These are phyloP conservation scores for Drosophila siamana DNA, from an alignment of 2,888 invertebrate species.

Conservation along the genomic window DNA sequence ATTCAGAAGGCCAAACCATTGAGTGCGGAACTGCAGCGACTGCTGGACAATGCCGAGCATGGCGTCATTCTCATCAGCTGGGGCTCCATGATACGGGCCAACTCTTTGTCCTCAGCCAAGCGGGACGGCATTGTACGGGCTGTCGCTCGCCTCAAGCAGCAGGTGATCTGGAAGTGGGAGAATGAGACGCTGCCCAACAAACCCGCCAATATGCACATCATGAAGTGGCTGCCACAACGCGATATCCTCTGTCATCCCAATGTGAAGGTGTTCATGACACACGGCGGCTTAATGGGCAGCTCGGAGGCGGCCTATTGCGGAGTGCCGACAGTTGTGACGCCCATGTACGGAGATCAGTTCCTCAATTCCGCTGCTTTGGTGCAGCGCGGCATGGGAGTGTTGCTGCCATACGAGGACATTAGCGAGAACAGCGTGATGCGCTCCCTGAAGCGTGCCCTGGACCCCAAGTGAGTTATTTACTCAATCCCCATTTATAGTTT, in stretches of 20 bases:
- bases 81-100: slow-evolving; percentile 89
- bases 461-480: slow-evolving; percentile 85
- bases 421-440: slow-evolving; percentile 86
- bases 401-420: slow-evolving; percentile 86
- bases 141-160: slow-evolving; percentile 87
- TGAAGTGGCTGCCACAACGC: slow-evolving; percentile 90
- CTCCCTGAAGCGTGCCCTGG: slow-evolving; percentile 85
- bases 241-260: slow-evolving; percentile 91
- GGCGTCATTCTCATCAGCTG: slow-evolving; percentile 90
- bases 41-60: slow-evolving; percentile 88
- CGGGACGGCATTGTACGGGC: slow-evolving; percentile 87
- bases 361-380: slow-evolving; percentile 87
- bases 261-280: slow-evolving; percentile 89
- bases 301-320: slow-evolving; percentile 89
- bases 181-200: slow-evolving; percentile 87
- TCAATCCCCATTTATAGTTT: fast-evolving
- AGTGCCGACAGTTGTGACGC: slow-evolving; percentile 88
- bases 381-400: slow-evolving; percentile 87
- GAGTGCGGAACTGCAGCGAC: slow-evolving; percentile 86
- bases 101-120: slow-evolving; percentile 87
- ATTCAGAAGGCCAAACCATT: slow-evolving; percentile 83
- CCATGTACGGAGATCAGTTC: slow-evolving; percentile 90
- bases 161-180: slow-evolving; percentile 91
- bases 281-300: slow-evolving; percentile 90
- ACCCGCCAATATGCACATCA: slow-evolving; percentile 88